phyloP scores from a whole-genome alignment of 2,113 vertebrate genomes.

The Rhinogobius similis region DNA sequence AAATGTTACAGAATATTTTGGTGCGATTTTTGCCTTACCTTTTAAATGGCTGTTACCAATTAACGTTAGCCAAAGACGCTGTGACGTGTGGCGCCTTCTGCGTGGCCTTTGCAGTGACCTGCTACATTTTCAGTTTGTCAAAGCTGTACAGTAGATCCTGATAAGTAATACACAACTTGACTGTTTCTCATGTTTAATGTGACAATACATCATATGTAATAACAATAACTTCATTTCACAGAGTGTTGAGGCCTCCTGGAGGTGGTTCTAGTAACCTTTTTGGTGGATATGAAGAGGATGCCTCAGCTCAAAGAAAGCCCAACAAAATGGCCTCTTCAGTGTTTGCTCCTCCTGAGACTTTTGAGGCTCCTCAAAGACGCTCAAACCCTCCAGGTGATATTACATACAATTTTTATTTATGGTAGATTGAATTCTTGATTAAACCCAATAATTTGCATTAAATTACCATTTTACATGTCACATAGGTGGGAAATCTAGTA shows the following conservation, averaged over 20 bases:
- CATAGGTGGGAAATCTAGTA: conserved; percentile 82
- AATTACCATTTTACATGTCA: conserved; percentile 4
- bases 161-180: not conserved
- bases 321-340: conserved; percentile 90
- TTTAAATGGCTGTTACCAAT: not conserved
- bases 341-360: conserved; percentile 83
- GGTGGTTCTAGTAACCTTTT: conserved; percentile 88
- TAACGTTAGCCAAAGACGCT: not conserved
- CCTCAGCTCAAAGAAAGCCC: conserved; percentile 74
- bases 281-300: conserved; percentile 81
- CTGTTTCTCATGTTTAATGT: not conserved
- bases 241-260: conserved; percentile 88
- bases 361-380: conserved; percentile 83
- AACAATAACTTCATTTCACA: conserved; percentile 35
- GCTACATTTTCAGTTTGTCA: conserved; percentile 8
- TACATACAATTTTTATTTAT: not conserved
- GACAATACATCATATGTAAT: not conserved
- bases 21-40: not conserved
- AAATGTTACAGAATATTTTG: not conserved
- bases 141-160: not conserved
- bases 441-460: not conserved
- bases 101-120: conserved; percentile 24
- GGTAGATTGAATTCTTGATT: not conserved
- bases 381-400: conserved; percentile 91
- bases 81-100: conserved; percentile 21